Conservation (phyloP, 2,113 vertebrate genomes). For the Isichthys henryi region DNA sequence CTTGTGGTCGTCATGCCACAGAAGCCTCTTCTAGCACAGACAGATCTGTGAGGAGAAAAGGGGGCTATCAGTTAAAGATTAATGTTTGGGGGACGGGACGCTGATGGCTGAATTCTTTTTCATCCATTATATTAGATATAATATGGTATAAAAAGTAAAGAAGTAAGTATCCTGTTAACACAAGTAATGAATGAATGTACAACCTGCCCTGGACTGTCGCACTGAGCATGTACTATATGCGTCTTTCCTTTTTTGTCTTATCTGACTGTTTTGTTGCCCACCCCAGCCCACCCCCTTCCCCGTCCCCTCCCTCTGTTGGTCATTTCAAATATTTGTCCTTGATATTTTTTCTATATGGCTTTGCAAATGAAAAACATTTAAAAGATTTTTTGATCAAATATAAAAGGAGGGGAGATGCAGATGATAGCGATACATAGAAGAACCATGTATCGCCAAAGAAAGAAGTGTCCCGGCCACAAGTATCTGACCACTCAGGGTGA, state of each 20-base stretch:
- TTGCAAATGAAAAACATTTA: background rate
- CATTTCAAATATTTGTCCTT: background rate
- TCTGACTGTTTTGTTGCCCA: background rate
- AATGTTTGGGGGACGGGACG: background rate
- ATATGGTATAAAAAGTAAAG: background rate
- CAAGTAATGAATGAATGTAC: background rate
- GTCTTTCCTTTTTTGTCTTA: background rate
- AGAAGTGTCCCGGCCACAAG: background rate
- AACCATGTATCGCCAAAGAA: background rate
- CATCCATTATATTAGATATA: background rate
- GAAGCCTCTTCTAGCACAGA: constrained; percentile 54
- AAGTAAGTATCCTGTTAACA: background rate
- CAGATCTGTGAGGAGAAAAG: constrained; percentile 51
- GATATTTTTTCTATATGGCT: background rate
- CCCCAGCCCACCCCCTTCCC: background rate
- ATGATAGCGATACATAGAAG: background rate
- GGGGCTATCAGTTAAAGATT: background rate
- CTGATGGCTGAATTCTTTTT: background rate
- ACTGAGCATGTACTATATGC: background rate
- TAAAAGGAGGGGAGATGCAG: background rate
- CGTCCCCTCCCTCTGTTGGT: background rate
- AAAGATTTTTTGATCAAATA: background rate
- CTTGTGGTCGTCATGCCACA: constrained; percentile 74
- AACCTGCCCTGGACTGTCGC: background rate
- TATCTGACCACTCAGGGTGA: background rate